These are phyloP conservation scores for Nebria salina DNA, from an alignment of 2,888 invertebrate species.

Conservation along the genomic window DNA sequence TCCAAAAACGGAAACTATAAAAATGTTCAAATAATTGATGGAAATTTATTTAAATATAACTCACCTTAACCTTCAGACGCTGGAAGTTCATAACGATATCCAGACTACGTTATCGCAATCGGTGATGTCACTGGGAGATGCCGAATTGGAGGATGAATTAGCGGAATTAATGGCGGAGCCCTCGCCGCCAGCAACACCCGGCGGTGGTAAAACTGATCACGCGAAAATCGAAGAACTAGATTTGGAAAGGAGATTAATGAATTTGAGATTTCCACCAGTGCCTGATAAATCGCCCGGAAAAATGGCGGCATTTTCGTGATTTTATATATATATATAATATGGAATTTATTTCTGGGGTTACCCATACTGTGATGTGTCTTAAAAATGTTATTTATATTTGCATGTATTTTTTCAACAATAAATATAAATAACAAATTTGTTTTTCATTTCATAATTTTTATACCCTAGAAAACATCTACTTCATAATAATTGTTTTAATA, in stretches of 20 bases:
- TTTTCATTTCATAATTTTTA: too few relatives aligned
- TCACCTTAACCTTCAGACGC: constrained; percentile 61
- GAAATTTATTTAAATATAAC: too few relatives aligned
- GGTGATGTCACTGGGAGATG: constrained; percentile 65
- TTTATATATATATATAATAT: not conserved
- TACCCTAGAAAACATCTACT: too few relatives aligned
- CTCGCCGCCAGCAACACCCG: constrained; percentile 21
- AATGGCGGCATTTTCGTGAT: not conserved
- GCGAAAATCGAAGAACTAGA: constrained; percentile 18
- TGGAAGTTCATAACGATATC: constrained; percentile 69
- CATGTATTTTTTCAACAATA: too few relatives aligned
- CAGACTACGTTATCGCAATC: constrained; percentile 66
- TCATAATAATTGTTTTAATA: too few relatives aligned
- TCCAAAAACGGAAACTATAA: too few relatives aligned
- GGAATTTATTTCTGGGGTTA: not conserved
- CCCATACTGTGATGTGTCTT: not conserved
- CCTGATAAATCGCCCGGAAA: constrained; percentile 23
- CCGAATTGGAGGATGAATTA: constrained; percentile 75
- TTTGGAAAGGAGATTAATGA: constrained; percentile 22
- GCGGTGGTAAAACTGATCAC: not conserved
- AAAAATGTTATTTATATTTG: too few relatives aligned
- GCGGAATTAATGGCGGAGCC: constrained; percentile 65
- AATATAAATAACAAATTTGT: too few relatives aligned
- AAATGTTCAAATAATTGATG: too few relatives aligned
- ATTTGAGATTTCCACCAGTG: constrained; percentile 33